Base-by-base conservation (phyloP, 2,113 vertebrate species). In the Balaenoptera acutorostrata region DNA sequence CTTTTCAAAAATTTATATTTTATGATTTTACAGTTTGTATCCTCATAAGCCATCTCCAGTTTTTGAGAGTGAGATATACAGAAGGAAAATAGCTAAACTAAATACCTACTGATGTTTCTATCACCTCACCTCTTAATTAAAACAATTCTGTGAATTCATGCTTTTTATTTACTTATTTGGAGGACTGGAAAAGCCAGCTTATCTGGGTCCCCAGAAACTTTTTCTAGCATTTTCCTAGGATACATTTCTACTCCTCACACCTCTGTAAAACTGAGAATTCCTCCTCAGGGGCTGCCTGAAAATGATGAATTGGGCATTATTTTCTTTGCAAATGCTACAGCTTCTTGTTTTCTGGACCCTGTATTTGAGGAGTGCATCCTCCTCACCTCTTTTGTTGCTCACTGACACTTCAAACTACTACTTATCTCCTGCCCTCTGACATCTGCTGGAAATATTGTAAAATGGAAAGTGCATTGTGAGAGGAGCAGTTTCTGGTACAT, bases 351-450 rank as follows among this genome's bases (percentile, higher is more conserved):
- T 55, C 57, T 25, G 64, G 88, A 49, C 5, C 11, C 49, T 68
- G 55, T 49, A 69, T 93, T 98, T 84, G 78, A 98, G 95, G 84
- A 95, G 68, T 5, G 46, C 46, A 84, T 95, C 90, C 72, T 63
- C n/a, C 44, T 66, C n/a, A 86, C 88, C 74, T 59, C 41, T 44
- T 90, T 71, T 36, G 69, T 93, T 71, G 86, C 36, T 93, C 88
- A 97, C 83, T 95, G 95, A n/a, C 10, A 86, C 74, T 94, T 95
- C 93, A 98, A 97, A 93, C 63, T n/a, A 88, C 44, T 94, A 5
- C 88, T 91, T 95, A 83, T 94, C 31, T 98, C 8, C 85, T 97
- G 96, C 96, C 82, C 85, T 97, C 88, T 98, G 93, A 59, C 78
- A 94, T 75, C 36, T 78, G 20, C 78, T 89, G 49, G 75, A 89